Percentiles rank a stretch among this genome's conserved stretches.
These are phyloP conservation scores for western clawed frog (Xenopus tropicalis) DNA, from an alignment of 2,113 vertebrate genomes.

Conservation along the genomic window DNA sequence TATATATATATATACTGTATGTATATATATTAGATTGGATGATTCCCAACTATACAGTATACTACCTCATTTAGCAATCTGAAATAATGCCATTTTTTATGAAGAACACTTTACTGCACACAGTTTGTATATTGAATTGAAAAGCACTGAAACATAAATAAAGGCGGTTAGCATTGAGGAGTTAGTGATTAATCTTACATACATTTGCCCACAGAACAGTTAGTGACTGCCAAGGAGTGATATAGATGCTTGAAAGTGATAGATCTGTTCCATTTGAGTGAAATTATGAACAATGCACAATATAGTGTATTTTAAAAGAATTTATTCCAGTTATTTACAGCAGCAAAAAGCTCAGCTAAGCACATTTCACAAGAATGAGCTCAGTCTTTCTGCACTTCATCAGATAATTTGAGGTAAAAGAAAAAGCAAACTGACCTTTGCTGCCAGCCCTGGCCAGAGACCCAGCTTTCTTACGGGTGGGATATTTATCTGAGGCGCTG, in stretches of 20 bases:
- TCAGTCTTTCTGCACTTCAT: neutral
- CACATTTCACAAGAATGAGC: neutral
- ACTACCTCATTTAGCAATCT: too few relatives aligned
- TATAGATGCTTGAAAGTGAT: conserved; percentile 12
- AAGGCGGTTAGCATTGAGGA: neutral
- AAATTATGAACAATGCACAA: conserved; percentile 3
- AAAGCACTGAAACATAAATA: neutral
- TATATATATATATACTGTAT: too few relatives aligned
- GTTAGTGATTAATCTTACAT: conserved; percentile 2
- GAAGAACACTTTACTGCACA: neutral
- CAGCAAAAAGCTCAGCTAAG: neutral
- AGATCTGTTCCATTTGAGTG: neutral
- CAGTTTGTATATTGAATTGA: neutral
- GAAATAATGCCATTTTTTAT: too few relatives aligned
- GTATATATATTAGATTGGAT: too few relatives aligned
- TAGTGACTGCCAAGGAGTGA: conserved; percentile 7
- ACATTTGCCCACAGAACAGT: neutral
- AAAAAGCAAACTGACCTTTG: neutral
- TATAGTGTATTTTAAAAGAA: neutral
- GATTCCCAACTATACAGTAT: too few relatives aligned
- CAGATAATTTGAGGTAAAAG: neutral
- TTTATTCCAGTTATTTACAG: neutral
- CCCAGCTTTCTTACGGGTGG: too few relatives aligned
- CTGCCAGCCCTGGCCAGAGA: too few relatives aligned
- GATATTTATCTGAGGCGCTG: too few relatives aligned